These are phyloP conservation scores for Hyphantria cunea DNA, from an alignment of 1,140 invertebrate genomes.

Conservation along the genomic window DNA sequence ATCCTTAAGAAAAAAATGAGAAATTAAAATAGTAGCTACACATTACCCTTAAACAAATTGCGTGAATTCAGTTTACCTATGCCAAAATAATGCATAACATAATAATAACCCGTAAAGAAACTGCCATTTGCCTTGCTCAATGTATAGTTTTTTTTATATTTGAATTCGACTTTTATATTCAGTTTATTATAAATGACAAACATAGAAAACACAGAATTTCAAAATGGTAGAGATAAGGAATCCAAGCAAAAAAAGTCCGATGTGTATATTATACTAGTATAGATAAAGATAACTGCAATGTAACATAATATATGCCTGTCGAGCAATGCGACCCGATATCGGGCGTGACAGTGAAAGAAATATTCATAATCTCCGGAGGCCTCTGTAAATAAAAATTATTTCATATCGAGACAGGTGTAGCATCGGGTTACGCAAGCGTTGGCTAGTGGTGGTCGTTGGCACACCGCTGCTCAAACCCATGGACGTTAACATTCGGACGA, in stretches of 20 bases:
- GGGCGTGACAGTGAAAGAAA: constrained; percentile 59
- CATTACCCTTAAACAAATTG: no score
- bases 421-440: constrained; percentile 64
- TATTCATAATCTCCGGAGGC: constrained; percentile 73
- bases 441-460: constrained; percentile 11
- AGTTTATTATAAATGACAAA: not conserved
- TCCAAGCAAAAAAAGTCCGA: constrained; percentile 18
- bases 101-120: no score
- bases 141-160: no score
- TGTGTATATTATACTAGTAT: constrained; percentile 53
- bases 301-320: constrained; percentile 77
- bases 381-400: constrained; percentile 78
- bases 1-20: no score
- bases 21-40: no score
- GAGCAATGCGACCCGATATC: constrained; percentile 55
- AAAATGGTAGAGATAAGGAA: not conserved
- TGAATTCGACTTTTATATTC: no score
- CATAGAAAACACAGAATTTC: constrained; percentile 34
- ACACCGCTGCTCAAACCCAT: constrained; percentile 3
- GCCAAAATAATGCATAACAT: no score
- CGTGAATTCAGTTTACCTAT: no score
- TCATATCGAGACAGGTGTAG: constrained; percentile 72
- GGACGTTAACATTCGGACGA: constrained; percentile 71
- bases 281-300: constrained; percentile 54
- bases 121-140: no score